phyloP scores from a whole-genome alignment of 2,797 vertebrate genomes.

The Orestias chungarensis region DNA sequence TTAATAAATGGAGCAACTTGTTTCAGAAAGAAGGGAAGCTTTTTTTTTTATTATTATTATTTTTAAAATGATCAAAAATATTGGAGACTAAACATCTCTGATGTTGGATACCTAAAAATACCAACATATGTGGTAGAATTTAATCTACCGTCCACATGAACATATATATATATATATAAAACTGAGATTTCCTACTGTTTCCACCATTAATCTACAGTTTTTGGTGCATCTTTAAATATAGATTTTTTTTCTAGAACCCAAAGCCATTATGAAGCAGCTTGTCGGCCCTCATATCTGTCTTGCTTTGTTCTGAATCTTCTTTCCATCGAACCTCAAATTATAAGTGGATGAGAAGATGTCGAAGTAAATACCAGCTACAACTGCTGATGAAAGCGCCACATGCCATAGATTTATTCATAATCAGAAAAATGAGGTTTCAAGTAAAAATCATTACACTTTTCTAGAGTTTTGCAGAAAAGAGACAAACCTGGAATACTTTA shows the following conservation, averaged over 20 bases:
- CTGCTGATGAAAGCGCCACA: background rate
- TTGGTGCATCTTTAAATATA: background rate
- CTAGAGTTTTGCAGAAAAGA: background rate
- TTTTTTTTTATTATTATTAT: conserved; percentile 10
- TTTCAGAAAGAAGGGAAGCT: background rate
- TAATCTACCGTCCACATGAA: background rate
- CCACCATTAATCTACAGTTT: background rate
- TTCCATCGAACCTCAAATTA: background rate
- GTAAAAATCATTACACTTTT: too few species aligned
- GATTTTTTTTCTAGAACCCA: background rate
- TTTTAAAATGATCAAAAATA: background rate
- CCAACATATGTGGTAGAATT: background rate
- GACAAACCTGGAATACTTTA: background rate
- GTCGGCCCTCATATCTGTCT: background rate
- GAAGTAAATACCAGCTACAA: background rate
- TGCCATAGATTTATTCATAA: background rate
- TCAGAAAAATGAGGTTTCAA: too few species aligned
- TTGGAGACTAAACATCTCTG: background rate
- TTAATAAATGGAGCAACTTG: conserved; percentile 19
- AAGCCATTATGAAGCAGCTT: background rate
- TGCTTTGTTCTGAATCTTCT: background rate
- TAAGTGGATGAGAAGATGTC: background rate
- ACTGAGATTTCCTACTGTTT: background rate
- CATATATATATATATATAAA: background rate
- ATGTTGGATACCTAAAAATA: background rate